Evolutionary conservation across 1,140 invertebrate genomes (phyloP).

Genomic region (Drosophila sp.): DNA sequence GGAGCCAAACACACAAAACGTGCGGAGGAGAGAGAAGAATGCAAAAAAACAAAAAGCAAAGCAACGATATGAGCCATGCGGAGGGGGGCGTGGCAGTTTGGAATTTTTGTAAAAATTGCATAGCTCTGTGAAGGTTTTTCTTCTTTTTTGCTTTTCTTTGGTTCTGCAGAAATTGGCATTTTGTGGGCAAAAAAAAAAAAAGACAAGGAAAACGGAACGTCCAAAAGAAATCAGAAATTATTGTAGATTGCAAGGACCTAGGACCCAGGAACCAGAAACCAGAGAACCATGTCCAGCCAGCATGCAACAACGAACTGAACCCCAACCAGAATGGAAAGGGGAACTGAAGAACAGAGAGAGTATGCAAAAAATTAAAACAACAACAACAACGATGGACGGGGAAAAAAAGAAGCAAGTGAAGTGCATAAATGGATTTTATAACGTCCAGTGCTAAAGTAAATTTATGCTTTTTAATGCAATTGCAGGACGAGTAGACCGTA

Average conservation of each 20-base stretch:
- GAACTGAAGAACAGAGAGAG: background rate
- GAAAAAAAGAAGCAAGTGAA: slow-evolving; percentile 69
- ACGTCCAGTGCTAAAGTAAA: slow-evolving; percentile 80
- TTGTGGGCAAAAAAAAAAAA: slow-evolving; percentile 49
- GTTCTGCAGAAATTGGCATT: slow-evolving; percentile 76
- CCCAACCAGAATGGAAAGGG: slow-evolving; percentile 26
- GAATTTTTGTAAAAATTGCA: slow-evolving; percentile 74
- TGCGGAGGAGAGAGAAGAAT: slow-evolving; percentile 18
- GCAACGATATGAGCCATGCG: slow-evolving; percentile 15
- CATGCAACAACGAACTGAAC: slow-evolving; percentile 61
- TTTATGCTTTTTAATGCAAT: slow-evolving; percentile 82
- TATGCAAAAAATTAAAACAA: slow-evolving; percentile 11
- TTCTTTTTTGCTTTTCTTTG: slow-evolving; percentile 13
- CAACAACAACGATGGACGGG: background rate
- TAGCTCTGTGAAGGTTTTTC: slow-evolving; percentile 33
- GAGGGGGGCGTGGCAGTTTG: slow-evolving; percentile 36
- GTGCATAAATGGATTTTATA: slow-evolving; percentile 82
- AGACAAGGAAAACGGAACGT: slow-evolving; percentile 42
- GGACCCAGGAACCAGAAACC: slow-evolving; percentile 13
- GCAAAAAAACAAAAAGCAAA: slow-evolving; percentile 16
- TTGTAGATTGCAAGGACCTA: slow-evolving; percentile 69
- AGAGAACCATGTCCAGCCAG: slow-evolving; percentile 57
- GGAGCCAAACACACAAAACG: slow-evolving; percentile 30
- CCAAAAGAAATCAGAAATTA: slow-evolving; percentile 79
- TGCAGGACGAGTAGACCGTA: slow-evolving; percentile 79